Percentiles rank a stretch among this genome's conserved stretches.
phyloP scores from a whole-genome alignment of 2,888 invertebrate genomes.

The Coelinius sp. region DNA sequence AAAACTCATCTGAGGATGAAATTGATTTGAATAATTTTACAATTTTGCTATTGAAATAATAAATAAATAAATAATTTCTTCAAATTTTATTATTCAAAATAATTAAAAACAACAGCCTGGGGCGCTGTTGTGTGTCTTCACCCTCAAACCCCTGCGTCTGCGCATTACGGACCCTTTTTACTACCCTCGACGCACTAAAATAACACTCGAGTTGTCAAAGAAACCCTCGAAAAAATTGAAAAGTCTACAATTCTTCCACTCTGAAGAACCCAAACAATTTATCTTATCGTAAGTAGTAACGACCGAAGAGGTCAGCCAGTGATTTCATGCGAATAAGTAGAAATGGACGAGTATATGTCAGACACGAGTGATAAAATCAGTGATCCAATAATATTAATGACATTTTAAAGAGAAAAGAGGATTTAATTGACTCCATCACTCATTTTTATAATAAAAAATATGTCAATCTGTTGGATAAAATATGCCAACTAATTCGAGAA shows the following conservation, averaged over 20 bases:
- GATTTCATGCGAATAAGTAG: constrained; percentile 17
- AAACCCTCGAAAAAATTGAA: not conserved
- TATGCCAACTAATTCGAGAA: too few relatives aligned
- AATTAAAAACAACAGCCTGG: not conserved
- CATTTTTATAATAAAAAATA: too few relatives aligned
- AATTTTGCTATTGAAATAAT: not conserved
- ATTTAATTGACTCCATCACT: too few relatives aligned
- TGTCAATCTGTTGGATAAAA: too few relatives aligned
- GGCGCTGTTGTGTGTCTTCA: not conserved
- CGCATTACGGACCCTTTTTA: not conserved
- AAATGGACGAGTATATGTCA: constrained; percentile 40
- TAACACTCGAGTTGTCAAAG: not conserved
- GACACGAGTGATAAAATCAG: constrained; percentile 45
- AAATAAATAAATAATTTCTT: not conserved
- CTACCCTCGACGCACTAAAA: constrained; percentile 1
- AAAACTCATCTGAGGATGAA: too few relatives aligned
- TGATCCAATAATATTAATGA: too few relatives aligned
- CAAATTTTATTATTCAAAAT: not conserved
- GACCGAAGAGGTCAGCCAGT: not conserved
- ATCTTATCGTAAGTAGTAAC: too few relatives aligned
- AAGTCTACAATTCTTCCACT: not conserved
- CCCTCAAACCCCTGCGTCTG: not conserved
- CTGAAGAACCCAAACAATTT: not conserved
- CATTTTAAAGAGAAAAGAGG: too few relatives aligned
- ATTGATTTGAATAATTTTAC: not conserved